Conservation (phyloP, 2,113 vertebrate genomes). For the Pan paniscus region DNA sequence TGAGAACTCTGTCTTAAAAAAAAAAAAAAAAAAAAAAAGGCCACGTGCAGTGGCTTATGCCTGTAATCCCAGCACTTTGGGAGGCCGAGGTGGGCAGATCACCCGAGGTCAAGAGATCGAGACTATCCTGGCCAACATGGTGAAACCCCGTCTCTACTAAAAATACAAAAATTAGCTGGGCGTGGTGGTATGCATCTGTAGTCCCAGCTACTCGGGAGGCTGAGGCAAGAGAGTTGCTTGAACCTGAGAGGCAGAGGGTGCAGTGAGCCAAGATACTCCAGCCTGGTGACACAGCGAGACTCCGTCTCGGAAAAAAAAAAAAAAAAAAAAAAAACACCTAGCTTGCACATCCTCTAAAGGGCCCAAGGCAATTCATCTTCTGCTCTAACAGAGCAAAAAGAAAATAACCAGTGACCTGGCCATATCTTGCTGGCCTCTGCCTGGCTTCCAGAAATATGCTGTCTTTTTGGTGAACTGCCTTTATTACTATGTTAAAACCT, state of each 20-base stretch:
- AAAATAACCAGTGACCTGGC: slow-evolving; percentile 9
- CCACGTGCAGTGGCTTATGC: too few species aligned
- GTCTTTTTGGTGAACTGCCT: slow-evolving; percentile 10
- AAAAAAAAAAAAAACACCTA: neutral
- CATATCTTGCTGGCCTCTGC: neutral
- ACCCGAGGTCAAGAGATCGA: too few species aligned
- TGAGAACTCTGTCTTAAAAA: neutral
- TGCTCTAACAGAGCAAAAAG: neutral
- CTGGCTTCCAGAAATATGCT: neutral
- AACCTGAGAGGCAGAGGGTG: neutral
- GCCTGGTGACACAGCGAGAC: neutral
- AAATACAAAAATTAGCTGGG: neutral
- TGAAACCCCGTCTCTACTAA: too few species aligned
- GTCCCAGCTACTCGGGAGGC: neutral
- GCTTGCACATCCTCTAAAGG: neutral
- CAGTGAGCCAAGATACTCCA: neutral
- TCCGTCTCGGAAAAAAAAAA: neutral
- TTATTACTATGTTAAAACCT: neutral
- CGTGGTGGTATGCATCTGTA: too few species aligned
- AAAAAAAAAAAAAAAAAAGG: neutral
- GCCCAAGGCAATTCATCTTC: neutral
- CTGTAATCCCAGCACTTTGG: too few species aligned
- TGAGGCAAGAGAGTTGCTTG: neutral
- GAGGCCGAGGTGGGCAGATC: too few species aligned
- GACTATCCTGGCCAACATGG: too few species aligned